Conservation (phyloP, 2,113 vertebrate species). For the Laterallus jamaicensis region DNA sequence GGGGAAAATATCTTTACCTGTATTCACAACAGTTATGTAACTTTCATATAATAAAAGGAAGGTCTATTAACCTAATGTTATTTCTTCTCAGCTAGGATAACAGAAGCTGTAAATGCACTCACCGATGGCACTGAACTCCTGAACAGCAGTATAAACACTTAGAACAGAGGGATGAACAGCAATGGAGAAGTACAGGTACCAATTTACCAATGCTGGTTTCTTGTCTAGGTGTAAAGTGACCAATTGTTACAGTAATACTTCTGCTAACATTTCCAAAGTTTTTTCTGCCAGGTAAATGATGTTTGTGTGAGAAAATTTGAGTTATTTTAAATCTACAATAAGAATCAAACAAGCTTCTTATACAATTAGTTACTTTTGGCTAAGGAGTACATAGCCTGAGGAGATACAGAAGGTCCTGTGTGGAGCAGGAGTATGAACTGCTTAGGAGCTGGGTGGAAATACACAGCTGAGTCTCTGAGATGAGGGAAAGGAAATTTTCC, state of each 20-base stretch:
- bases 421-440: background rate
- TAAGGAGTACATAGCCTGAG: background rate
- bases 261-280: background rate
- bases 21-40: background rate
- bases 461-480: background rate
- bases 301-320: background rate
- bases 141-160: background rate
- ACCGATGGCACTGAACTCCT: background rate
- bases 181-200: background rate
- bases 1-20: background rate
- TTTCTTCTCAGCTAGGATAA: background rate
- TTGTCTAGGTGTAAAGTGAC: background rate
- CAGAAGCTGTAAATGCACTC: background rate
- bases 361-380: background rate
- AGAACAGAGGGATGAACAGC: background rate
- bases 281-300: background rate
- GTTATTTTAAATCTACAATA: background rate
- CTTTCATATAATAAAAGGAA: background rate
- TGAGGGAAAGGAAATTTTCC: background rate
- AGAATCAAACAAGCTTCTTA: background rate
- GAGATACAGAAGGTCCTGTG: background rate
- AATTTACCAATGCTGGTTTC: background rate
- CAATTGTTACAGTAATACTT: background rate
- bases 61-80: background rate
- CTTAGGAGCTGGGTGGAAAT: background rate